phyloP scores from a whole-genome alignment of 2,113 vertebrate species.

The Typhlomys cinereus region DNA sequence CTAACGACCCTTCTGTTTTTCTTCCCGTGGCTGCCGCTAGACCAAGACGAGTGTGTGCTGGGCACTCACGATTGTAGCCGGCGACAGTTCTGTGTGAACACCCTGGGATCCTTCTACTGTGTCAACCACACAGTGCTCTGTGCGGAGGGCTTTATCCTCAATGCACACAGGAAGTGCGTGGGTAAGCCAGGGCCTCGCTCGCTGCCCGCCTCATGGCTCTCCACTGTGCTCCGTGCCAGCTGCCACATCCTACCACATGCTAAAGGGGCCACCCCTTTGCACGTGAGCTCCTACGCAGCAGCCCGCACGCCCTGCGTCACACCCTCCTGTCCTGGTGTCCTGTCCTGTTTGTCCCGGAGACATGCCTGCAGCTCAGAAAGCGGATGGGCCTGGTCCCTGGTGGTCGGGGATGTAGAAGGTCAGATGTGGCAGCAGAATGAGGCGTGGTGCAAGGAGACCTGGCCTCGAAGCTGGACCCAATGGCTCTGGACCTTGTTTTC shows the following conservation, averaged over 20 bases:
- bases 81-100: slow-evolving; percentile 85
- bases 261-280: slow-evolving; percentile 76
- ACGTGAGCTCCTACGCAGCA: slow-evolving; percentile 65
- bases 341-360: slow-evolving; percentile 43
- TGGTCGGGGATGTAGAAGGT: background rate
- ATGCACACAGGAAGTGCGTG: slow-evolving; percentile 82
- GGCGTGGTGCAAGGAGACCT: background rate
- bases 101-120: slow-evolving; percentile 87
- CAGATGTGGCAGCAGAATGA: background rate
- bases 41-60: slow-evolving; percentile 85
- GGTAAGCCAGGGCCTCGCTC: slow-evolving; percentile 83
- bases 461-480: background rate
- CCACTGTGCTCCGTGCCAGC: slow-evolving; percentile 65
- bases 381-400: no score
- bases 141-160: slow-evolving; percentile 86
- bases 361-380: background rate
- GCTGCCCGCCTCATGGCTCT: slow-evolving; percentile 9
- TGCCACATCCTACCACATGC: slow-evolving; percentile 51
- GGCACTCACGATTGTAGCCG: slow-evolving; percentile 84
- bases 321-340: slow-evolving; percentile 59
- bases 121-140: slow-evolving; percentile 85
- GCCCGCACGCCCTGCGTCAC: slow-evolving; percentile 54
- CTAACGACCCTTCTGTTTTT: slow-evolving; percentile 81
- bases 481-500: background rate
- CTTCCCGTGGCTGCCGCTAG: slow-evolving; percentile 75